Evolutionary conservation across 1,140 invertebrate species (phyloP).

Genomic region (Eueides isabella): DNA sequence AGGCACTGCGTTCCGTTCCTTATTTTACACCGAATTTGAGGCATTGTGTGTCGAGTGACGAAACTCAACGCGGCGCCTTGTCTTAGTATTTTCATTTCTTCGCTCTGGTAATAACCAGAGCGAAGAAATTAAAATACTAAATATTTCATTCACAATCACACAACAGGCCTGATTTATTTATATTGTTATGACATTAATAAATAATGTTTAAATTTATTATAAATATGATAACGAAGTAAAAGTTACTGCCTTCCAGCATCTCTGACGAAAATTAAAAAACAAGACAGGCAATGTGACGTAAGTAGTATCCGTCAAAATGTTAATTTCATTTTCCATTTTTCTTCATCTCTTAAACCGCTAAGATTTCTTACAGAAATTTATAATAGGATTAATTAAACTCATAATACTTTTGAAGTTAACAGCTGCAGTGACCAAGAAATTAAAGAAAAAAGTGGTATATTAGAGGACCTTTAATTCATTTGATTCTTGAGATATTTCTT

Average conservation of each 20-base stretch:
- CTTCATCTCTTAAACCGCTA: background rate
- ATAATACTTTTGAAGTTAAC: conserved; percentile 13
- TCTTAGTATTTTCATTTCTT: too few relatives aligned
- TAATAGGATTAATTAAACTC: conserved; percentile 15
- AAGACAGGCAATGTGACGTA: background rate
- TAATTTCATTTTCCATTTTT: conserved; percentile 6
- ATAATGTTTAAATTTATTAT: background rate
- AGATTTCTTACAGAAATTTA: conserved; percentile 1
- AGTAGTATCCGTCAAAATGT: background rate
- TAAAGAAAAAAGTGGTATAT: background rate
- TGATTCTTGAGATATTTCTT: background rate
- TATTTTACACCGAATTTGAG: too few relatives aligned
- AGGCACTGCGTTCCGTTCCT: too few relatives aligned
- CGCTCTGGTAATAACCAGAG: too few relatives aligned
- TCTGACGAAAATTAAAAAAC: background rate
- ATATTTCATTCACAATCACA: too few relatives aligned
- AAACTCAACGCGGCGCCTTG: too few relatives aligned
- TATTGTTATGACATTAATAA: background rate
- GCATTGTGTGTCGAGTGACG: too few relatives aligned
- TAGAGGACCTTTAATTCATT: background rate
- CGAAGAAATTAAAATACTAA: too few relatives aligned
- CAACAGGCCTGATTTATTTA: too few relatives aligned
- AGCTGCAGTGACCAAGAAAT: conserved; percentile 13
- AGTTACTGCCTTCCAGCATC: background rate
- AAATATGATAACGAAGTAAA: background rate